Conservation (phyloP, 2,113 vertebrate genomes). For the Rhineura floridana region DNA sequence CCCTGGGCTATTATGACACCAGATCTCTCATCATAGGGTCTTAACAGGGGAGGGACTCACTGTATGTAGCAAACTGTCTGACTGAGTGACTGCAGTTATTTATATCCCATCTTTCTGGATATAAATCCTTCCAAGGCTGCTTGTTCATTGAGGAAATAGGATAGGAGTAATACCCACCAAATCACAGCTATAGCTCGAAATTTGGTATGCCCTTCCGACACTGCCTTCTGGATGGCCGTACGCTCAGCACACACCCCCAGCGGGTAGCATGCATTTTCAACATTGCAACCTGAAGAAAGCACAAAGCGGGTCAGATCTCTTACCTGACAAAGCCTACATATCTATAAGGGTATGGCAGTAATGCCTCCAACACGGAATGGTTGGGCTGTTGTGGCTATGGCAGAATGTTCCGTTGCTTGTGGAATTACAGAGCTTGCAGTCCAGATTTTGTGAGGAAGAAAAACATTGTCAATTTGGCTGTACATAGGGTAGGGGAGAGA, state of each 20-base stretch:
- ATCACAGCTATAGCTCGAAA: conserved; percentile 90
- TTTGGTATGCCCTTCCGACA: conserved; percentile 83
- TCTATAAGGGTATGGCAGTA: not conserved
- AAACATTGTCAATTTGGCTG: not conserved
- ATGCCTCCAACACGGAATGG: not conserved
- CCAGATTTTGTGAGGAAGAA: not conserved
- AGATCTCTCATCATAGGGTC: too few species aligned
- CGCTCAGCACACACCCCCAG: conserved; percentile 89
- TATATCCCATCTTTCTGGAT: too few species aligned
- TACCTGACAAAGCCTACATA: not conserved
- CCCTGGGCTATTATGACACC: too few species aligned
- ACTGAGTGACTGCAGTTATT: too few species aligned
- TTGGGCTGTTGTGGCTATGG: not conserved
- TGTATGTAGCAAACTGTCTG: too few species aligned
- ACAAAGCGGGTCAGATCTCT: not conserved
- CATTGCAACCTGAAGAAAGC: conserved; percentile 86
- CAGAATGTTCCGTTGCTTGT: not conserved
- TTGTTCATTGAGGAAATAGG: too few species aligned
- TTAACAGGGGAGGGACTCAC: too few species aligned
- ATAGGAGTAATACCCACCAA: conserved; percentile 74
- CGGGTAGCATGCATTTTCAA: conserved; percentile 87
- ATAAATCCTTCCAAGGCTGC: not conserved
- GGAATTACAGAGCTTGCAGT: not conserved
- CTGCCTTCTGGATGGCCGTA: conserved; percentile 86
- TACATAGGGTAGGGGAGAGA: not conserved